These are phyloP conservation scores for Scartelaos histophorus DNA, from an alignment of 2,113 vertebrate species.

Conservation along the genomic window DNA sequence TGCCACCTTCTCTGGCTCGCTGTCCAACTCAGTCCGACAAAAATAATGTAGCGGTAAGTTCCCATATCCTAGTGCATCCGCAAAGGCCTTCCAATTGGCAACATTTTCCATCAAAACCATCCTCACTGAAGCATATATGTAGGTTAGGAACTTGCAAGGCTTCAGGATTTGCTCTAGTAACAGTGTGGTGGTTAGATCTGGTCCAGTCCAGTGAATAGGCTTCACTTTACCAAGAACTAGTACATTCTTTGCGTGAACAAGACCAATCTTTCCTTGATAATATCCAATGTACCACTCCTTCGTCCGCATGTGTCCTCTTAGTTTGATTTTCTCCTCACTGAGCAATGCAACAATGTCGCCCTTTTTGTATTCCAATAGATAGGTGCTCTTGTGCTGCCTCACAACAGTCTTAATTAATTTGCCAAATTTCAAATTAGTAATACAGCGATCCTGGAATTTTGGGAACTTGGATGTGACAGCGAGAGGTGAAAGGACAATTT, in stretches of 20 bases:
- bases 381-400: slow-evolving; percentile 91
- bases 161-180: slow-evolving; percentile 93
- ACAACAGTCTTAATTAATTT: slow-evolving; percentile 93
- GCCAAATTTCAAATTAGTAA: slow-evolving; percentile 88
- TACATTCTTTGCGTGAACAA: slow-evolving; percentile 92
- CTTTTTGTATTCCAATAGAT: slow-evolving; percentile 95
- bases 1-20: slow-evolving; percentile 91
- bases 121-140: slow-evolving; percentile 93
- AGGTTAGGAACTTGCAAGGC: slow-evolving; percentile 96
- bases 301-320: slow-evolving; percentile 92
- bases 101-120: slow-evolving; percentile 96
- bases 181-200: slow-evolving; percentile 86
- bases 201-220: slow-evolving; percentile 86
- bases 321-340: slow-evolving; percentile 91
- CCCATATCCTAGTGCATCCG: slow-evolving; percentile 87
- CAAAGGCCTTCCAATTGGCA: slow-evolving; percentile 90
- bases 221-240: slow-evolving; percentile 87
- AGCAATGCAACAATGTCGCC: slow-evolving; percentile 90
- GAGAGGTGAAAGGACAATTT: slow-evolving; percentile 91
- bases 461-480: slow-evolving; percentile 87
- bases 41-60: slow-evolving; percentile 87
- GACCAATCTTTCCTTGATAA: slow-evolving; percentile 90
- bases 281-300: slow-evolving; percentile 99
- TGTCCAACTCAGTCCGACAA: slow-evolving; percentile 90
- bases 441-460: slow-evolving; percentile 87